A percentile compares a stretch with the other conserved stretches of the same genome.
Evolutionary conservation across 2,113 vertebrate species (phyloP).

Genomic region (Thoracochromis brauschi): DNA sequence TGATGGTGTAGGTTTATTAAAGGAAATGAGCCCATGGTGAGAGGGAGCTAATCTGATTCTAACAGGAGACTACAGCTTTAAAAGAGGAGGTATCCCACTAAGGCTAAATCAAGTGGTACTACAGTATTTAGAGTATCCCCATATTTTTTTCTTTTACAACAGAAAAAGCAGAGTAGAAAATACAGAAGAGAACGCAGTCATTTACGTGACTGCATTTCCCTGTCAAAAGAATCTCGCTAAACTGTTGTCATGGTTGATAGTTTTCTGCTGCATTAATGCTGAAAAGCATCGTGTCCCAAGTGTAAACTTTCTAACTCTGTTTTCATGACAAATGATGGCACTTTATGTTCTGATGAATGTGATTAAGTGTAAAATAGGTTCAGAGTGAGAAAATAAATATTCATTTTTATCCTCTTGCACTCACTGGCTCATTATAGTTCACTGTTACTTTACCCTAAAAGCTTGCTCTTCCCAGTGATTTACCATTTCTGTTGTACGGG

Average conservation of each 20-base stretch:
- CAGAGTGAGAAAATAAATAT: background rate
- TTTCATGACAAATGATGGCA: background rate
- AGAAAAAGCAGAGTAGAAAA: background rate
- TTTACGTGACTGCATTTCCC: background rate
- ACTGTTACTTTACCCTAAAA: background rate
- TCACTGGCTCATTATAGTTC: background rate
- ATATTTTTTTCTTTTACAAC: background rate
- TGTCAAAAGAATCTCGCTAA: background rate
- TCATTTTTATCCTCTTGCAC: background rate
- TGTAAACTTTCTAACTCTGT: background rate
- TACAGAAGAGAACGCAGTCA: background rate
- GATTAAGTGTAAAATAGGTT: background rate
- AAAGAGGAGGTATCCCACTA: background rate
- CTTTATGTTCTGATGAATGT: background rate
- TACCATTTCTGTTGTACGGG: background rate
- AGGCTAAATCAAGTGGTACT: background rate
- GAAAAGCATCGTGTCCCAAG: background rate
- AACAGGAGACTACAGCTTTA: background rate
- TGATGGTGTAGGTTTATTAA: conserved; percentile 61
- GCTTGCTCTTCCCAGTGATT: background rate
- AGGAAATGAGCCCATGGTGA: conserved; percentile 32
- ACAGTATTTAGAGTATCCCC: background rate
- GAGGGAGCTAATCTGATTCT: conserved; percentile 27
- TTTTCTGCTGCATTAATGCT: background rate
- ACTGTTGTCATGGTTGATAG: background rate